Percentiles rank a stretch among this genome's conserved stretches.
phyloP scores from a whole-genome alignment of 2,888 invertebrate species.

The Molanna angustata region DNA sequence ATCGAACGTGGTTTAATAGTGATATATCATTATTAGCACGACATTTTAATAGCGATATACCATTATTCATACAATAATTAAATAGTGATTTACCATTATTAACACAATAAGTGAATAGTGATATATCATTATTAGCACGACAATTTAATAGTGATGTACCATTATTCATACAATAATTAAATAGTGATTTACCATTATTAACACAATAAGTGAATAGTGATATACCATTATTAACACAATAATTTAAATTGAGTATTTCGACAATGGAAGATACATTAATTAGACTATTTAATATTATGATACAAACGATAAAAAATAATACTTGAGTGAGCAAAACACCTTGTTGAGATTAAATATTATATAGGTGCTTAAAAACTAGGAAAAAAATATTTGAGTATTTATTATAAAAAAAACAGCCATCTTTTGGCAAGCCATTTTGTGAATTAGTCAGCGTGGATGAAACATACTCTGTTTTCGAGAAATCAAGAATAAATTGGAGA shows the following conservation, averaged over 20 bases:
- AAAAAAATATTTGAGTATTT: slow-evolving; percentile 10
- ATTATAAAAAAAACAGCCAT: slow-evolving; percentile 1
- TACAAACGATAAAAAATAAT: slow-evolving; percentile 21
- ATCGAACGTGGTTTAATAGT: no score
- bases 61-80: no score
- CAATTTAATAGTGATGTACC: no score
- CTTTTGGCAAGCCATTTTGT: slow-evolving; percentile 4
- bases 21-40: slow-evolving; percentile 5
- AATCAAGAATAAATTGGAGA: no score
- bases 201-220: no score
- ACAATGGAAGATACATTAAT: slow-evolving; percentile 28
- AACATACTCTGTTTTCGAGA: no score
- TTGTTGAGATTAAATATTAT: slow-evolving; percentile 10
- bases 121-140: slow-evolving; percentile 7
- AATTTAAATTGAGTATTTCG: slow-evolving; percentile 15
- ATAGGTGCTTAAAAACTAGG: slow-evolving; percentile 5
- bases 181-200: no score
- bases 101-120: no score
- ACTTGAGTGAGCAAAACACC: slow-evolving; percentile 13
- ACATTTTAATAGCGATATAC: no score
- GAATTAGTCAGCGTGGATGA: background rate
- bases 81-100: no score
- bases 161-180: no score
- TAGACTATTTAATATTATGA: slow-evolving; percentile 23
- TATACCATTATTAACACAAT: slow-evolving; percentile 10